Evolutionary conservation across 2,888 invertebrate species (phyloP), one percentile per base, ranked within the genome.

Genomic region (Notodonta dromedarius): DNA sequence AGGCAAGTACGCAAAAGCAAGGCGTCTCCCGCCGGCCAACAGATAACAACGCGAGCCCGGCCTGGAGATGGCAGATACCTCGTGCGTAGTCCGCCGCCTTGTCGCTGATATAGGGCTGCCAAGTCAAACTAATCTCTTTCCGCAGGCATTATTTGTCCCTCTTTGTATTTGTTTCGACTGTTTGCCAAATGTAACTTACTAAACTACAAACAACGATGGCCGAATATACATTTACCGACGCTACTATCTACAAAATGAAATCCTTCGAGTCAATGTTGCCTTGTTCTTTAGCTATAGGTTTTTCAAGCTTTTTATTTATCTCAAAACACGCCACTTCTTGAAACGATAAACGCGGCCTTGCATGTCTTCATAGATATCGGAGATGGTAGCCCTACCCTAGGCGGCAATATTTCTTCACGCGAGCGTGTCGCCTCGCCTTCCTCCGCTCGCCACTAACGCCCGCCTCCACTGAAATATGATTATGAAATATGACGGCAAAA

Each of bases 41-140:
- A 87, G 88, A 90, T 89, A 90, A 85, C 83, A 84, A 77, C 79
- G 77, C 80, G 77, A 84, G 77, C 76, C 67, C 66, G 63, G 75
- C 77, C 80, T 83, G 79, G 71, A 86, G 89, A 88, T 88, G 85
- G 80, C 79, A 88, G 90, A 90, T 90, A 91, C 84, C 82, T 82
- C 71, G 69, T 77, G 75, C 74, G 80, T 79, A 78, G 72, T 73
- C 66, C 73, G 72, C 68, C 71, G 72, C 71, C 64, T 71, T 53
- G 35, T 39, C 24, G 35, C 52, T 35, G 35, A 56, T 51, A 59
- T 56, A 59, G 51, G 56, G 69, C 57, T 59, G 48, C 9, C 42
- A 12, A 35, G 46, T 5, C n/a, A 46, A n/a, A 46, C n/a, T 46
- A 46, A n/a, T 46, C 50, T 50, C 1, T 11, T 48, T 8, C 50